phyloP scores from a whole-genome alignment of 2,888 invertebrate species.

The Palloptera scutellata region DNA sequence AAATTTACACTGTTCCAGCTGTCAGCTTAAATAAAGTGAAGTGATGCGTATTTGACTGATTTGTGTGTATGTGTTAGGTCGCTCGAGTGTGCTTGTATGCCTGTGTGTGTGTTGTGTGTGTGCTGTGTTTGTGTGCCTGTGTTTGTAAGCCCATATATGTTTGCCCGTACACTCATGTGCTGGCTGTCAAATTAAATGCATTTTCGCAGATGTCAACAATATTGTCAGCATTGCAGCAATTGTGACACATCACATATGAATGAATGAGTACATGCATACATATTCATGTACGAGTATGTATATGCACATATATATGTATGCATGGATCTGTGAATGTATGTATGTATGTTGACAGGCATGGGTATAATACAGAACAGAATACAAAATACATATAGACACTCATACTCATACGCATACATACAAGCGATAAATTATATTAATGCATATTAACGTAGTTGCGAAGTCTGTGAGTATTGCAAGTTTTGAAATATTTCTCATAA shows the following conservation, averaged over 20 bases:
- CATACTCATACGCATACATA: too few species aligned
- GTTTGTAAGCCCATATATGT: too few species aligned
- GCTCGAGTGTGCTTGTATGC: too few species aligned
- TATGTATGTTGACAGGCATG: neutral
- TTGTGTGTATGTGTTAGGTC: too few species aligned
- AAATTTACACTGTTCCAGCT: too few species aligned
- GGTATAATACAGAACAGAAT: neutral
- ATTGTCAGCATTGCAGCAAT: neutral
- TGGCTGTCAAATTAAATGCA: neutral
- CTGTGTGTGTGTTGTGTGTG: too few species aligned
- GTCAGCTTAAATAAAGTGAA: too few species aligned
- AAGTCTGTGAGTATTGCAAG: neutral
- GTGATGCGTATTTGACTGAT: too few species aligned
- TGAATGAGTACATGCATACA: neutral
- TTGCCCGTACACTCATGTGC: too few species aligned
- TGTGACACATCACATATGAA: neutral
- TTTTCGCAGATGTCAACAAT: slow-evolving; percentile 1
- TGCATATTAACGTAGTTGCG: neutral
- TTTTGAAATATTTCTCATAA: too few species aligned
- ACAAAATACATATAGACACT: too few species aligned
- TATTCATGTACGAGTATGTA: neutral
- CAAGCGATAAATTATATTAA: neutral
- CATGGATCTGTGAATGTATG: neutral
- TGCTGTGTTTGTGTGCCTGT: too few species aligned
- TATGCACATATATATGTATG: neutral